Percentiles rank a stretch among this genome's conserved stretches.
These are phyloP conservation scores for Leptobrachium ailaonicum DNA, from an alignment of 2,113 vertebrate genomes.

Conservation along the genomic window DNA sequence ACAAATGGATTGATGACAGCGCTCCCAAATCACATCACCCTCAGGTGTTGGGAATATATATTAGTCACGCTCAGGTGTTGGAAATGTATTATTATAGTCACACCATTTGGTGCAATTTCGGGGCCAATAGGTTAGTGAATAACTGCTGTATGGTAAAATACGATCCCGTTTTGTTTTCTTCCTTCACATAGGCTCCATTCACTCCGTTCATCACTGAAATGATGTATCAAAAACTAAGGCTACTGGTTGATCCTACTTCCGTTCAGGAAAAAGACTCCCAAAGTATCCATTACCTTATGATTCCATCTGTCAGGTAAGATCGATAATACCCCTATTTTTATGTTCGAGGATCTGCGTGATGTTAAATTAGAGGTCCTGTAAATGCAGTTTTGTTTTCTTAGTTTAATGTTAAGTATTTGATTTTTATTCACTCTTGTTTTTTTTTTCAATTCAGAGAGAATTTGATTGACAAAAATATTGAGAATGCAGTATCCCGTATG, in stretches of 20 bases:
- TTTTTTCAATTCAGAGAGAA: constrained; percentile 72
- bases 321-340: no score
- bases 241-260: constrained; percentile 81
- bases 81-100: no score
- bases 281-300: constrained; percentile 98
- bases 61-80: no score
- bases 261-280: constrained; percentile 83
- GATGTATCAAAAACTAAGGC: constrained; percentile 95
- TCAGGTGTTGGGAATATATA: no score
- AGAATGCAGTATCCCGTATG: constrained; percentile 88
- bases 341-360: no score
- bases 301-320: constrained; percentile 84
- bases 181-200: constrained; percentile 85
- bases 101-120: no score
- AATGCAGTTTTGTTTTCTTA: background rate
- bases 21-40: no score
- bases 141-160: no score
- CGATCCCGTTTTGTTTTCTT: background rate
- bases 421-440: background rate
- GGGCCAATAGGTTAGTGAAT: no score
- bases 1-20: no score
- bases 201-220: constrained; percentile 97
- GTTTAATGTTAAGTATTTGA: background rate
- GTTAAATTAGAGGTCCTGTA: no score
- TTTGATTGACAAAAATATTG: constrained; percentile 90